A percentile compares a stretch with the other conserved stretches of the same genome.
These are phyloP conservation scores for Drosophila rufa DNA, from an alignment of 1,140 invertebrate genomes.

Conservation along the genomic window DNA sequence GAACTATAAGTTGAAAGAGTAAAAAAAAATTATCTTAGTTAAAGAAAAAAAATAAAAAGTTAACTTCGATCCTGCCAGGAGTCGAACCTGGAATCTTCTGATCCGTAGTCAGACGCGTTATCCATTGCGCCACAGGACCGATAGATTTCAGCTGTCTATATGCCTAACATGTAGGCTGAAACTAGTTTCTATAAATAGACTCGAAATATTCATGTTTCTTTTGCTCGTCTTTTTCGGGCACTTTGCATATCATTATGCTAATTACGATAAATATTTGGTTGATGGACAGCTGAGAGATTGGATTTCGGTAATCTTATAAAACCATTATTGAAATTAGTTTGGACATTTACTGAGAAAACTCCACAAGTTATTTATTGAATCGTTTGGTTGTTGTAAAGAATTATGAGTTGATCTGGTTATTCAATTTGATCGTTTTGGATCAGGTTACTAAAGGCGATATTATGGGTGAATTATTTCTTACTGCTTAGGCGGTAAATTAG, in stretches of 20 bases:
- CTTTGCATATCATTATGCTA: constrained; percentile 49
- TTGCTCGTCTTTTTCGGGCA: constrained; percentile 5
- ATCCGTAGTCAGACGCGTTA: constrained; percentile 90
- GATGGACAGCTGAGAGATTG: constrained; percentile 34
- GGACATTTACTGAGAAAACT: background rate
- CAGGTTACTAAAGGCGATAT: constrained; percentile 1
- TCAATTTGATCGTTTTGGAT: constrained; percentile 10
- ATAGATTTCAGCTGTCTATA: background rate
- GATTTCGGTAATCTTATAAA: constrained; percentile 37
- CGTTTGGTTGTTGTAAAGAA: background rate
- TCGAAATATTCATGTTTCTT: constrained; percentile 12
- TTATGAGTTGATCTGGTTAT: constrained; percentile 20
- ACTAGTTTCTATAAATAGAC: constrained; percentile 24
- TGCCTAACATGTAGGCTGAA: background rate
- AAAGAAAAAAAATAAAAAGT: background rate
- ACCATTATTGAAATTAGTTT: constrained; percentile 35
- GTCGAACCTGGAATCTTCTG: constrained; percentile 91
- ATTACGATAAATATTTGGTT: constrained; percentile 23
- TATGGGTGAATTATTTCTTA: background rate
- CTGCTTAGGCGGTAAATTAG: background rate
- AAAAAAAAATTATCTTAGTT: too few species aligned
- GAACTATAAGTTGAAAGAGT: too few species aligned
- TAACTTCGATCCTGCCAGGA: constrained; percentile 88
- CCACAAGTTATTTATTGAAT: constrained; percentile 22
- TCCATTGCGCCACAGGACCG: constrained; percentile 31